A percentile compares a stretch with the other conserved stretches of the same genome.
These are phyloP conservation scores for Chaenocephalus aceratus DNA, from an alignment of 2,113 vertebrate genomes.

Conservation along the genomic window DNA sequence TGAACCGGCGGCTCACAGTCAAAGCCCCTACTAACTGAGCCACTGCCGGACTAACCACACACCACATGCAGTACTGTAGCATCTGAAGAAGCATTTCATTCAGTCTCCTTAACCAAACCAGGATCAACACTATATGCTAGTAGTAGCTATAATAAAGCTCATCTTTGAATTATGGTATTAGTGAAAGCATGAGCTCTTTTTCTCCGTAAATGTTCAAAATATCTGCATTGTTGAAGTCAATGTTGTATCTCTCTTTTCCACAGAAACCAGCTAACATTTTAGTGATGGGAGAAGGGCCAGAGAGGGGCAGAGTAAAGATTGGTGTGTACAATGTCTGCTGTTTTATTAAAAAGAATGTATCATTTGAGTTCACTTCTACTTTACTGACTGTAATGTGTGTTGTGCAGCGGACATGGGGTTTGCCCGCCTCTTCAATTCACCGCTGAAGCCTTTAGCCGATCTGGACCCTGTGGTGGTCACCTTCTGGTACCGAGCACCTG, in stretches of 20 bases:
- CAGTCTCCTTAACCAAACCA: not conserved
- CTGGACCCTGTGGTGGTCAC: conserved; percentile 99
- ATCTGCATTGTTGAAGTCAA: too few relatives aligned
- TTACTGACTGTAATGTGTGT: not conserved
- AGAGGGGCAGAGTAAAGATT: conserved; percentile 99
- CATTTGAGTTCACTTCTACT: not conserved
- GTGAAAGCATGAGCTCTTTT: too few relatives aligned
- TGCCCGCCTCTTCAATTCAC: conserved; percentile 99
- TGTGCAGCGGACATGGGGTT: conserved; percentile 98
- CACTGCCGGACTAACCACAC: not conserved
- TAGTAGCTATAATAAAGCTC: too few relatives aligned
- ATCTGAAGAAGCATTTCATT: not conserved
- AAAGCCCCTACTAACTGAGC: too few relatives aligned
- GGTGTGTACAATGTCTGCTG: conserved; percentile 84
- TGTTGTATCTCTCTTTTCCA: conserved; percentile 50
- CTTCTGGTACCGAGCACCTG: conserved; percentile 99
- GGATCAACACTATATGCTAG: too few relatives aligned
- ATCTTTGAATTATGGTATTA: too few relatives aligned
- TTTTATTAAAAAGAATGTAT: not conserved
- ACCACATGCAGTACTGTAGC: not conserved
- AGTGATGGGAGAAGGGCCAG: conserved; percentile 99
- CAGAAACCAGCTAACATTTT: conserved; percentile 99
- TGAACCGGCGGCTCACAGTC: too few relatives aligned
- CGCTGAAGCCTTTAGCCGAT: conserved; percentile 99
- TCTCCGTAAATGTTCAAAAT: too few relatives aligned